Conservation (phyloP, 1,140 invertebrate species). For the Dendrolimus punctatus region DNA sequence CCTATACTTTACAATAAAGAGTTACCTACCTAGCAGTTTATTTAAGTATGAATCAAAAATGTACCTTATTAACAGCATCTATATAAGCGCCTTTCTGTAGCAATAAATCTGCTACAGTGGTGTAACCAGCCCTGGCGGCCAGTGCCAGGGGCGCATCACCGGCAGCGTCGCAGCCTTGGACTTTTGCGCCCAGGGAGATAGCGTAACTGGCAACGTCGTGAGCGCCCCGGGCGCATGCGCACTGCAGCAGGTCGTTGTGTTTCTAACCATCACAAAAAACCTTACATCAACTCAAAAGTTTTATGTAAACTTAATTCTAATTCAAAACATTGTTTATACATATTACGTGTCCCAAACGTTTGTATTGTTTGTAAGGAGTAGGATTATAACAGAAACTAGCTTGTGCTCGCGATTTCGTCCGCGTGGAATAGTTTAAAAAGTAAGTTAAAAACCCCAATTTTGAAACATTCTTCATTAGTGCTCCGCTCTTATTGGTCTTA, state of each 20-base stretch:
- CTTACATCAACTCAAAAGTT: not conserved
- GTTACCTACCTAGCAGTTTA: not conserved
- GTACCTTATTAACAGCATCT: conserved; percentile 74
- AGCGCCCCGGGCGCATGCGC: conserved; percentile 45
- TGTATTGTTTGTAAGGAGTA: no score
- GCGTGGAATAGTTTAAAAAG: no score
- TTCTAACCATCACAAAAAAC: conserved; percentile 28
- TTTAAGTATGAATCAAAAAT: not conserved
- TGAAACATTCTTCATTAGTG: no score
- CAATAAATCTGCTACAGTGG: conserved; percentile 79
- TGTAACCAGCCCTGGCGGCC: conserved; percentile 82
- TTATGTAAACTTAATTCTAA: no score
- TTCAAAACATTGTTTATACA: no score
- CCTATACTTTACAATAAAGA: not conserved
- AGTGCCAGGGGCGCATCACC: conserved; percentile 85
- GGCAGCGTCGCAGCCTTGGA: conserved; percentile 73
- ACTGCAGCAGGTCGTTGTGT: conserved; percentile 66
- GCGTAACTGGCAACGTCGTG: conserved; percentile 75
- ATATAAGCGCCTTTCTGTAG: conserved; percentile 79
- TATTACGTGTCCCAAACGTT: no score
- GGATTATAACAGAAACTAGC: no score
- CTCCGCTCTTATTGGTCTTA: no score
- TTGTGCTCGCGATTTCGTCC: no score
- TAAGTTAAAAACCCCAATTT: no score
- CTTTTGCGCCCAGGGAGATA: conserved; percentile 47